These are phyloP conservation scores for Oscheius sp. DNA, from an alignment of 2,888 invertebrate genomes.

Conservation along the genomic window DNA sequence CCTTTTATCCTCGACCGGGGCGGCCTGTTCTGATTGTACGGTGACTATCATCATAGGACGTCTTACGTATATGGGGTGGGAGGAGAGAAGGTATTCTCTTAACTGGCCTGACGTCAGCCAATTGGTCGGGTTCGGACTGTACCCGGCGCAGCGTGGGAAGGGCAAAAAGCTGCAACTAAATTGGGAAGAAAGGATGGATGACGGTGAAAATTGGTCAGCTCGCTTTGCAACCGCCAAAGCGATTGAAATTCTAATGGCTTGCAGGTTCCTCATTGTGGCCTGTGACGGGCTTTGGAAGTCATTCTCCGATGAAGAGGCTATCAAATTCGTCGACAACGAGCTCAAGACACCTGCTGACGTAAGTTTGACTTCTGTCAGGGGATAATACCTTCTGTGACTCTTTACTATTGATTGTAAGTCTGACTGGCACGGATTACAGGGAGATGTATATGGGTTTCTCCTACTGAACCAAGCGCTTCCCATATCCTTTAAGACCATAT, in stretches of 20 bases:
- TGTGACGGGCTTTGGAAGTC: constrained; percentile 78
- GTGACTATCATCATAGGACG: constrained; percentile 32
- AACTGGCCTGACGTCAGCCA: constrained; percentile 9
- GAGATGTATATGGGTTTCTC: no score
- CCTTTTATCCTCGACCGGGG: constrained; percentile 40
- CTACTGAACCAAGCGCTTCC: no score
- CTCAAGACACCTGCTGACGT: constrained; percentile 35
- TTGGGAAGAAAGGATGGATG: neutral
- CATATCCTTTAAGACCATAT: no score
- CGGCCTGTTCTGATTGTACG: constrained; percentile 45
- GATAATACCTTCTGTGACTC: neutral
- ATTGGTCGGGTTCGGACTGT: constrained; percentile 5
- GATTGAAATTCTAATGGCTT: constrained; percentile 35
- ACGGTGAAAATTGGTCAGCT: neutral
- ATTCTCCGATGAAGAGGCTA: constrained; percentile 75
- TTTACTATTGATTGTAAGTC: neutral
- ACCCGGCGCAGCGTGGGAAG: neutral
- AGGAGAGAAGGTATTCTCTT: constrained; percentile 1
- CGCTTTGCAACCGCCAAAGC: neutral
- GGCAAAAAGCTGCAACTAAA: neutral
- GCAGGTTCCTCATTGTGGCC: constrained; percentile 76
- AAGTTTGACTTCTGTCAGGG: constrained; percentile 7
- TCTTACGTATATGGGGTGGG: neutral
- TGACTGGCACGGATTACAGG: no score
- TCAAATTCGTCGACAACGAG: constrained; percentile 64